Conservation (phyloP, 2,888 invertebrate species). For the Dorcus parallelipipedus region DNA sequence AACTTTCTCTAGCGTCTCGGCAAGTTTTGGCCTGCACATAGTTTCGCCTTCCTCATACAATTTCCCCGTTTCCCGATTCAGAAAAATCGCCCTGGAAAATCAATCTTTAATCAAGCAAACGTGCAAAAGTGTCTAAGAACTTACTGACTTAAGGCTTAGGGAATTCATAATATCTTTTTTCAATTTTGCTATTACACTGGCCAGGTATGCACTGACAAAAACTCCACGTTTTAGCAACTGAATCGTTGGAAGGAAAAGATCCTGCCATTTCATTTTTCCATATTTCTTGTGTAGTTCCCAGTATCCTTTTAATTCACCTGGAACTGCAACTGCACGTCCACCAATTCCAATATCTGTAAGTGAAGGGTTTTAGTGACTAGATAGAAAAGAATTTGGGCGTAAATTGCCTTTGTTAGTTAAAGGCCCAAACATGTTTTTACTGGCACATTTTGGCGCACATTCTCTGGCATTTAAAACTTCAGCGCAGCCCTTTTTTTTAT, state of each 20-base stretch:
- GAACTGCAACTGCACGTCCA: slow-evolving; percentile 74
- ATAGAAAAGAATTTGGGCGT: background rate
- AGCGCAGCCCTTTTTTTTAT: slow-evolving; percentile 55
- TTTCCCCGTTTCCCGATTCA: slow-evolving; percentile 60
- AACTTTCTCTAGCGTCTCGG: slow-evolving; percentile 66
- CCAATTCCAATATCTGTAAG: slow-evolving; percentile 44
- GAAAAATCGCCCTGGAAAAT: slow-evolving; percentile 53
- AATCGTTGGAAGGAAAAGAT: slow-evolving; percentile 74
- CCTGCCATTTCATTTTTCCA: slow-evolving; percentile 72
- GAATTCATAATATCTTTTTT: slow-evolving; percentile 56
- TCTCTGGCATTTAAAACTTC: slow-evolving; percentile 71
- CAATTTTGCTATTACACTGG: slow-evolving; percentile 53
- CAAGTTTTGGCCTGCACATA: slow-evolving; percentile 63
- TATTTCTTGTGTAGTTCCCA: slow-evolving; percentile 68
- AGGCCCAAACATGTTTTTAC: slow-evolving; percentile 60
- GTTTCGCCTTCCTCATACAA: slow-evolving; percentile 62
- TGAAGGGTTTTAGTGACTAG: background rate
- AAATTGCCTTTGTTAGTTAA: background rate
- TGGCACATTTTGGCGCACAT: slow-evolving; percentile 65
- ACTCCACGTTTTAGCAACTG: slow-evolving; percentile 68
- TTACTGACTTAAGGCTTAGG: slow-evolving; percentile 57
- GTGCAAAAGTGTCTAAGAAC: slow-evolving; percentile 5
- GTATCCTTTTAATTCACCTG: slow-evolving; percentile 82
- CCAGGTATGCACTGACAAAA: slow-evolving; percentile 62
- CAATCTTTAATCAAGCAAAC: background rate